Percentiles rank a stretch among this genome's conserved stretches.
Conservation (phyloP, 1,140 invertebrate genomes). For the Saccostrea cuccullata region DNA sequence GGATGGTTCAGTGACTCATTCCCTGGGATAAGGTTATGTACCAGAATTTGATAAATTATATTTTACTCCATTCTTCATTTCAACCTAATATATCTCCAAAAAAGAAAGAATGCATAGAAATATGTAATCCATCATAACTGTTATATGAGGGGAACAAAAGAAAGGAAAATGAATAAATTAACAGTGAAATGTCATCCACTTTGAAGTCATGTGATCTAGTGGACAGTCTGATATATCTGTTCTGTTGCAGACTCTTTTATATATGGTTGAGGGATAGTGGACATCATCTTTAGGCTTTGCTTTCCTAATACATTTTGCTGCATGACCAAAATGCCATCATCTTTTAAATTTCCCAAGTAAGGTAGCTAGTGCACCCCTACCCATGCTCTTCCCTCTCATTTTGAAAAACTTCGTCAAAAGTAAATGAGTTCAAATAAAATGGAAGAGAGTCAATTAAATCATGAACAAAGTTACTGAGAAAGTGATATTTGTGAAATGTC, state of each 20-base stretch:
- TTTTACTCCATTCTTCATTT: conserved; percentile 20
- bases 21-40: neutral
- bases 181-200: neutral
- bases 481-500: conserved; percentile 26
- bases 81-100: neutral
- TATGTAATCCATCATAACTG: conserved; percentile 19
- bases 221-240: neutral
- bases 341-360: no score
- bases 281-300: no score
- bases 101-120: neutral
- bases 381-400: no score
- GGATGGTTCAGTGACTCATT: neutral
- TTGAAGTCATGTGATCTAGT: neutral
- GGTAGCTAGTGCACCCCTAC: no score
- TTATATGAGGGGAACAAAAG: neutral
- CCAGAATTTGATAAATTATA: neutral
- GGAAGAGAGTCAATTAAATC: neutral
- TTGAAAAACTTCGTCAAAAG: no score
- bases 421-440: no score
- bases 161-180: neutral
- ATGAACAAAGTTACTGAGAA: neutral
- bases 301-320: no score
- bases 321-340: no score
- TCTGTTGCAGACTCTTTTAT: no score
- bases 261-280: no score